Evolutionary conservation across 2,888 invertebrate species (phyloP).

Genomic region (Melieria picta): DNA sequence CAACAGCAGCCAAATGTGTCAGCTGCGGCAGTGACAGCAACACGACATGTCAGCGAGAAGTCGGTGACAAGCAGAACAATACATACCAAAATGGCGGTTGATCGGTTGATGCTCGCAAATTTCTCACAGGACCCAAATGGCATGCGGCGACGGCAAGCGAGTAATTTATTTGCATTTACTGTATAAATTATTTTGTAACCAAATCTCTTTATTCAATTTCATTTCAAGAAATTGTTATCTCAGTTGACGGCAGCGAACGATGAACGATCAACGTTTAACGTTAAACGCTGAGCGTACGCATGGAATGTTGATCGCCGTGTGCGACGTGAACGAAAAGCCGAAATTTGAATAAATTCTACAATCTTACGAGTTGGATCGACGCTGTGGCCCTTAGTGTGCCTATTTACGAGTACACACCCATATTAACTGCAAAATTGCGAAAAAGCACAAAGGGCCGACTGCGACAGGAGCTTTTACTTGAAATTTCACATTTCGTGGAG

Average conservation of each 20-base stretch:
- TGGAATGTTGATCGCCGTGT: conserved; percentile 14
- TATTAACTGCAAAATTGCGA: too few species aligned
- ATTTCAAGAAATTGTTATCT: conserved; percentile 66
- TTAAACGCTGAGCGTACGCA: conserved; percentile 20
- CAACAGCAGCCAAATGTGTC: too few species aligned
- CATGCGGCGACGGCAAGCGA: too few species aligned
- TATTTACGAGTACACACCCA: too few species aligned
- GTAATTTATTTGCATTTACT: conserved; percentile 43
- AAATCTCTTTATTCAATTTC: conserved; percentile 66
- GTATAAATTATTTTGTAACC: conserved; percentile 66
- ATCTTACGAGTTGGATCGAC: conserved; percentile 34
- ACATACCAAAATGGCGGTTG: conserved; percentile 12
- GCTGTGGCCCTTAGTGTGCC: too few species aligned
- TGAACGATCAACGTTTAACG: conserved; percentile 36
- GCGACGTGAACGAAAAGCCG: conserved; percentile 23
- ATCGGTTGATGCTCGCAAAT: conserved; percentile 6
- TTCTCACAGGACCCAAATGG: conserved; percentile 11
- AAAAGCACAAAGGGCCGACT: too few species aligned
- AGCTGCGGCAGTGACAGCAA: too few species aligned
- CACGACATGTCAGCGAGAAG: neutral
- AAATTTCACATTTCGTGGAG: too few species aligned
- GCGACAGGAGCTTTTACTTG: too few species aligned
- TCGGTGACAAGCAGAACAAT: conserved; percentile 1
- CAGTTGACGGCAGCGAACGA: conserved; percentile 55
- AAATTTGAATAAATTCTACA: conserved; percentile 57